Conservation (phyloP, 2,113 vertebrate species). For the Atherinomorus stipes region DNA sequence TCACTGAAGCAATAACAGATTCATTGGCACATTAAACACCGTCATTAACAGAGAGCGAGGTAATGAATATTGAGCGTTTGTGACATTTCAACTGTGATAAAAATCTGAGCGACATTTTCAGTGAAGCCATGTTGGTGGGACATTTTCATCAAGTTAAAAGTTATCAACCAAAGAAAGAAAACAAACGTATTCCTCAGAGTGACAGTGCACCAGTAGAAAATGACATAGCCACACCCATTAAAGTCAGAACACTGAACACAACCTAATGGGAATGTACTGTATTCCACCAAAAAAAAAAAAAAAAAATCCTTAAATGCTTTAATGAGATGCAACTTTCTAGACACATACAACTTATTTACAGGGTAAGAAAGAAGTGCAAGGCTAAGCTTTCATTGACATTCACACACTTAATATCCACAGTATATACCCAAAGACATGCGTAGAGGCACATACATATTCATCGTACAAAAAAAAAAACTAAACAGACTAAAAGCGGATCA, state of each 20-base stretch:
- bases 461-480: constrained; percentile 59
- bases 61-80: constrained; percentile 52
- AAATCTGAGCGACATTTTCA: constrained; percentile 48
- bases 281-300: constrained; percentile 20
- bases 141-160: constrained; percentile 23
- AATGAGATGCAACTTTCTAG: constrained; percentile 27
- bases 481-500: constrained; percentile 60
- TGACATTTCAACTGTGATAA: constrained; percentile 50
- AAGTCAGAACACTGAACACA: constrained; percentile 44
- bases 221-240: constrained; percentile 38
- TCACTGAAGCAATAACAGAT: constrained; percentile 71
- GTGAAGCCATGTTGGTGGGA: constrained; percentile 37
- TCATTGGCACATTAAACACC: constrained; percentile 77
- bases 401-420: constrained; percentile 70
- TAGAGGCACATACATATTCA: constrained; percentile 75
- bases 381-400: constrained; percentile 70
- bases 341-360: constrained; percentile 65
- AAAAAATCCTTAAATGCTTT: constrained; percentile 19
- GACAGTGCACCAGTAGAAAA: constrained; percentile 43
- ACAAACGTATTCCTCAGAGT: constrained; percentile 29
- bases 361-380: constrained; percentile 67
- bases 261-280: constrained; percentile 28
- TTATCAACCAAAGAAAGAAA: constrained; percentile 32
- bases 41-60: constrained; percentile 57
- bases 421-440: constrained; percentile 76